Evolutionary conservation across 2,113 vertebrate species (phyloP).

Genomic region (Oncorhynchus gorbuscha): DNA sequence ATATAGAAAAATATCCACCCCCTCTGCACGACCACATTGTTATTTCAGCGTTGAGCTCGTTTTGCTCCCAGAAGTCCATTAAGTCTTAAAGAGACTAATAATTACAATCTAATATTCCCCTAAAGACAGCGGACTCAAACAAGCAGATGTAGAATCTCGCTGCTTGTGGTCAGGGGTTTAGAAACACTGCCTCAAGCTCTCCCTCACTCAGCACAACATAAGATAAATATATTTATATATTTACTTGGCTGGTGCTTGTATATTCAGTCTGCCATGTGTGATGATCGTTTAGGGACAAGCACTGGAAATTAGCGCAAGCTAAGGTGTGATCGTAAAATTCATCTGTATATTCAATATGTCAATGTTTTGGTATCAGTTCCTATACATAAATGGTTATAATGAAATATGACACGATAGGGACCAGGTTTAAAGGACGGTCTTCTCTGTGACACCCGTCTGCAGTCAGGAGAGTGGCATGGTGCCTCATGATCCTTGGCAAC

Average conservation of each 20-base stretch:
- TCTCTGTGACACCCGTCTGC: not conserved
- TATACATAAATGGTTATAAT: not conserved
- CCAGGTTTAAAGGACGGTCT: no score
- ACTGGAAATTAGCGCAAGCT: not conserved
- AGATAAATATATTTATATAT: not conserved
- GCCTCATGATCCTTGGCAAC: constrained; percentile 1
- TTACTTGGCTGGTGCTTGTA: not conserved
- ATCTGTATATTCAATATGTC: not conserved
- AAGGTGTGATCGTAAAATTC: not conserved
- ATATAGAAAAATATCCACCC: no score
- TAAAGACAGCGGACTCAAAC: not conserved
- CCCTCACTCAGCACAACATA: not conserved
- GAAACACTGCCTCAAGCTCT: not conserved
- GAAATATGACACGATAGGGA: not conserved
- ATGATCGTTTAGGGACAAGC: no score
- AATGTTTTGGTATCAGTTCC: not conserved
- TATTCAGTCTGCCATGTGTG: not conserved
- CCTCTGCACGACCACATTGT: no score
- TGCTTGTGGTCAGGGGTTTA: not conserved
- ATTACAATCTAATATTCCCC: not conserved
- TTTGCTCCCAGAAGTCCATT: no score
- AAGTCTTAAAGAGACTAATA: not conserved
- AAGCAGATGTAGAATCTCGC: constrained; percentile 6
- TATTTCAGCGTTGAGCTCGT: no score
- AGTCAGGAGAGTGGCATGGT: not conserved